phyloP scores from a whole-genome alignment of 2,888 invertebrate genomes.

The Leptopilina myrica region DNA sequence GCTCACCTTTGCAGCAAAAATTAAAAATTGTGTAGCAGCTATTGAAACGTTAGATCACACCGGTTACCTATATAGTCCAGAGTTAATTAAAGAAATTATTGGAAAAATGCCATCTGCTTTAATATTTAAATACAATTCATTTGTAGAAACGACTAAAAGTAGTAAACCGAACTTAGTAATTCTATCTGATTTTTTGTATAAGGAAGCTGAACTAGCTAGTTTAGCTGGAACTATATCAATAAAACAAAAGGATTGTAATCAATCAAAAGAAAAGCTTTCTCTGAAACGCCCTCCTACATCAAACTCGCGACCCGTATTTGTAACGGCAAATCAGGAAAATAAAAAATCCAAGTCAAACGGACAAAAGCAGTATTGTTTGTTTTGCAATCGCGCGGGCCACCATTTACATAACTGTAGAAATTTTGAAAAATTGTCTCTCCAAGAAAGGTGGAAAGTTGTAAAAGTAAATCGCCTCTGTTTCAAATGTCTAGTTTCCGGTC shows the following conservation, averaged over 20 bases:
- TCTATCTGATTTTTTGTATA: no score
- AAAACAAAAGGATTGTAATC: neutral
- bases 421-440: neutral
- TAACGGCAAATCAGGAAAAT: neutral
- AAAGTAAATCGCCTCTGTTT: neutral
- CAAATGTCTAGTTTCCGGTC: neutral
- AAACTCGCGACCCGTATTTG: no score
- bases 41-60: constrained; percentile 27
- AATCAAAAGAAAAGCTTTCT: neutral
- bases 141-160: no score
- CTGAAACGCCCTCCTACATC: no score
- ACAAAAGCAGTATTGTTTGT: neutral
- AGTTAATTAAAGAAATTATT: constrained; percentile 32
- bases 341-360: neutral
- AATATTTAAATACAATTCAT: no score
- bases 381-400: neutral
- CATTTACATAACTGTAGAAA: neutral
- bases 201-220: no score
- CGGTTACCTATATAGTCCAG: constrained; percentile 44
- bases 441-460: neutral
- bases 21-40: constrained; percentile 19
- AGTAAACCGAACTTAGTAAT: no score
- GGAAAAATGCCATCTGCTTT: constrained; percentile 20
- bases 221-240: no score
- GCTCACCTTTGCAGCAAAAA: neutral